Conservation (phyloP, 92 coral and sea anemone species). For the Zoanthus sociatus region DNA sequence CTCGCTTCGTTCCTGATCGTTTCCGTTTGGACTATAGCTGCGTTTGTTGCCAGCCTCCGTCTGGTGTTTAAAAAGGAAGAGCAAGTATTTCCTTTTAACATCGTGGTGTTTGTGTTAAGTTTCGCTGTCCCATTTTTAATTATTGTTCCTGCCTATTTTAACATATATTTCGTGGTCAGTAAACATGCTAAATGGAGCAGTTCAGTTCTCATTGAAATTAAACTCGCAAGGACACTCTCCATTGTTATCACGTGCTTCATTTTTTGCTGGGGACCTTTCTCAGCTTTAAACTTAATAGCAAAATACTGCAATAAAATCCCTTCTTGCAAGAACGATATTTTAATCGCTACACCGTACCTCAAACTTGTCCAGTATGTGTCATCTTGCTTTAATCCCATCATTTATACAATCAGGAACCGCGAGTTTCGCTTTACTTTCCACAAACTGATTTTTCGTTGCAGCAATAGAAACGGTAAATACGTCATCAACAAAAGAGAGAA, state of each 20-base stretch:
- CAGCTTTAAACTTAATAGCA: constrained; percentile 68
- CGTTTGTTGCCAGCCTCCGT: constrained; percentile 68
- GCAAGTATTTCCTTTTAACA: constrained; percentile 58
- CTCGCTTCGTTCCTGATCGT: constrained; percentile 73
- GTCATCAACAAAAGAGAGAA: constrained; percentile 46
- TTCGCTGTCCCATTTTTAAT: constrained; percentile 77
- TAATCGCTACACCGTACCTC: constrained; percentile 39
- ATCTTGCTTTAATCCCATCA: constrained; percentile 80
- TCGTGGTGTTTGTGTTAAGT: constrained; percentile 70
- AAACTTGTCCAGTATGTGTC: constrained; percentile 84
- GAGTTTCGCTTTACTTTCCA: constrained; percentile 87
- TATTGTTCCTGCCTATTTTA: constrained; percentile 73
- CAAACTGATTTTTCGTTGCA: constrained; percentile 77
- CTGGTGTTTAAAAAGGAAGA: not conserved
- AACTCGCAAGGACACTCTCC: constrained; percentile 85
- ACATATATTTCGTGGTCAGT: constrained; percentile 81
- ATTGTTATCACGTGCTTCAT: constrained; percentile 88
- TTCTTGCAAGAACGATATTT: not conserved
- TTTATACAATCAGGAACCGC: constrained; percentile 84
- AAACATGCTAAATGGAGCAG: constrained; percentile 89
- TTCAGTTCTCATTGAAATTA: constrained; percentile 85
- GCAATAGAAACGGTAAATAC: constrained; percentile 76
- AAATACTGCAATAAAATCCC: constrained; percentile 40
- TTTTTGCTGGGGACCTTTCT: constrained; percentile 93
- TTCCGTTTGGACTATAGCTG: constrained; percentile 74